Conservation (phyloP, 2,113 vertebrate genomes). For the Pollimyrus isidori region DNA sequence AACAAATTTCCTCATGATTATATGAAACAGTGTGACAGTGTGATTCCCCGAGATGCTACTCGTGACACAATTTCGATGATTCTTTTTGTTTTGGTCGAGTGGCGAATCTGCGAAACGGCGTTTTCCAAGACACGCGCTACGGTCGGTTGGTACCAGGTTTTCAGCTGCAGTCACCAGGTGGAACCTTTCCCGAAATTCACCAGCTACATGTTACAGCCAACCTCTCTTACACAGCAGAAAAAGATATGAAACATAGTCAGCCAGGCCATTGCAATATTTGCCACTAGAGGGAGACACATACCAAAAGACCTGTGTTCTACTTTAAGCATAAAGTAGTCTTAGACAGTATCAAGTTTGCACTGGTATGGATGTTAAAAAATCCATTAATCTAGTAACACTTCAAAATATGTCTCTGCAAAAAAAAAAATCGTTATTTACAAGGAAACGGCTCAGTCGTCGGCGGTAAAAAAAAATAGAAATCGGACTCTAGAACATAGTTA, state of each 20-base stretch:
- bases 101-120: neutral
- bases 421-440: neutral
- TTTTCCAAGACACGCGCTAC: neutral
- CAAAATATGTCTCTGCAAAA: neutral
- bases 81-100: neutral
- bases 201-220: neutral
- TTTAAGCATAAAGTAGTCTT: neutral
- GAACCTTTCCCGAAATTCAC: neutral
- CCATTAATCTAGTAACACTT: neutral
- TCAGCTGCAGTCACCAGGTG: neutral
- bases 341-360: neutral
- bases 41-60: neutral
- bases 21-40: neutral
- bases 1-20: neutral
- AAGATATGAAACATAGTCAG: neutral
- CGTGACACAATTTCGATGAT: too few species aligned
- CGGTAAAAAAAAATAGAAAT: too few species aligned
- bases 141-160: neutral
- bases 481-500: neutral
- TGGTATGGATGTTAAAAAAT: neutral
- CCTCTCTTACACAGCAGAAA: neutral
- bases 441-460: neutral
- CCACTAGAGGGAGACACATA: conserved; percentile 34
- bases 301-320: neutral
- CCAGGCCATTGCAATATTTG: neutral